Base-by-base conservation (phyloP, 2,888 invertebrate genomes). In the Pyrrhosoma nymphula region DNA sequence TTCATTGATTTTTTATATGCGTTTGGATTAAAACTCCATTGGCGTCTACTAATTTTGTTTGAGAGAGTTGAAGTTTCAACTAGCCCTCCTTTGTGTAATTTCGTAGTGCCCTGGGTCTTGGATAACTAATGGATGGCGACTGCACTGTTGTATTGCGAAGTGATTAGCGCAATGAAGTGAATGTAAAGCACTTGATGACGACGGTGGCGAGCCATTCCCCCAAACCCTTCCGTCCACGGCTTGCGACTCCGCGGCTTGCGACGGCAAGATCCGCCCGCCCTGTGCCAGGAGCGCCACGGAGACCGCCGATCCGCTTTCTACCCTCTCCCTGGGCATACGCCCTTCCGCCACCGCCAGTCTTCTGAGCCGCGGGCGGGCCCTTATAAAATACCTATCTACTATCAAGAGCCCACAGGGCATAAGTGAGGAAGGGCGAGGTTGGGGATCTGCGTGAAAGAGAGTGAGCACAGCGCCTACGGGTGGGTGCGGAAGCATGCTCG, bases 401-500 rank as follows among this genome's bases (percentile, higher is more conserved):
- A 12, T 35, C 30, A 23, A 35, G 82, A 35, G 35, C 82, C 82
- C 35, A 16, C 30, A n/a, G 82, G 35, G 16, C 4, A 8, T 14
- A 35, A 16, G 18, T 16, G 35, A 35, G 82, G 35, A 26, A 35
- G 16, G 82, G 35, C 30, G 16, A 35, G 82, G 60, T 20, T 60
- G 12, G 82, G 82, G 10, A 18, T 69, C 0, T 12, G 23, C 69
- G 60, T 60, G 60, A 14, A 60, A 8, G 60, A n/a, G 69, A 69
- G 30, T 82, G 30, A 82, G 82, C 35, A 16, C 14, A n/a, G 26
- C 82, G 30, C 82, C 16, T 23, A 18, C 69, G 69, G 60, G 60
- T 60, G 69, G 82, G 82, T 82, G 82, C 82, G 82, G 82, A 82
- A 82, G 82, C 82, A 82, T 82, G 82, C 82, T 35, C 35, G 30